Conservation (phyloP, 1,140 invertebrate genomes). For the Coptotermes formosanus region DNA sequence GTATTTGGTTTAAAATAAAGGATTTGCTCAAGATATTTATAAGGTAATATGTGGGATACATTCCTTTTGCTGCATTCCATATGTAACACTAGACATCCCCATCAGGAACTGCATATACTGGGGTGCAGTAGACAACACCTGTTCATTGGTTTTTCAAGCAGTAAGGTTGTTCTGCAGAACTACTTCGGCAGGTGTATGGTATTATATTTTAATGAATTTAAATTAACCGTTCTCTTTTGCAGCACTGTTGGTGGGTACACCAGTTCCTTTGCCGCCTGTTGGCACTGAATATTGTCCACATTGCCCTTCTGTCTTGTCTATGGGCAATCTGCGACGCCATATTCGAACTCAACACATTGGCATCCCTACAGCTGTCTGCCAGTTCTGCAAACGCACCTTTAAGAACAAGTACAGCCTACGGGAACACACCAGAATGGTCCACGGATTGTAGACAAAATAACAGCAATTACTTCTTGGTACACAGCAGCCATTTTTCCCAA, state of each 20-base stretch:
- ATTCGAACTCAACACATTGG: constrained; percentile 30
- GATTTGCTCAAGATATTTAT: background rate
- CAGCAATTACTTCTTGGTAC: background rate
- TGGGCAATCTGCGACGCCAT: constrained; percentile 28
- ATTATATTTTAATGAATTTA: background rate
- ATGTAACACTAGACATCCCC: background rate
- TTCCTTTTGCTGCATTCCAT: background rate
- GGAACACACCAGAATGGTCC: constrained; percentile 28
- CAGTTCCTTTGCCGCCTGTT: background rate
- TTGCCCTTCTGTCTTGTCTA: constrained; percentile 25
- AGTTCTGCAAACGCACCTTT: constrained; percentile 23
- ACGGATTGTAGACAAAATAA: constrained; percentile 14
- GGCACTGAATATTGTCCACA: constrained; percentile 24
- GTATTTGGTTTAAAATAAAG: background rate
- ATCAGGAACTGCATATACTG: background rate
- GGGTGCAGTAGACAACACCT: no score
- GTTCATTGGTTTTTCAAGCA: no score
- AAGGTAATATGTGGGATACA: background rate
- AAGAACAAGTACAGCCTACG: constrained; percentile 30
- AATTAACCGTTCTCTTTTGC: background rate
- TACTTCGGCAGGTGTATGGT: no score
- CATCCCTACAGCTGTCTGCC: constrained; percentile 22
- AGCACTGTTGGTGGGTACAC: background rate
- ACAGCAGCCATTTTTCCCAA: background rate
- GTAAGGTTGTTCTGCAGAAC: no score